These are phyloP conservation scores for Dynastes maya DNA, from an alignment of 2,888 invertebrate genomes.

Conservation along the genomic window DNA sequence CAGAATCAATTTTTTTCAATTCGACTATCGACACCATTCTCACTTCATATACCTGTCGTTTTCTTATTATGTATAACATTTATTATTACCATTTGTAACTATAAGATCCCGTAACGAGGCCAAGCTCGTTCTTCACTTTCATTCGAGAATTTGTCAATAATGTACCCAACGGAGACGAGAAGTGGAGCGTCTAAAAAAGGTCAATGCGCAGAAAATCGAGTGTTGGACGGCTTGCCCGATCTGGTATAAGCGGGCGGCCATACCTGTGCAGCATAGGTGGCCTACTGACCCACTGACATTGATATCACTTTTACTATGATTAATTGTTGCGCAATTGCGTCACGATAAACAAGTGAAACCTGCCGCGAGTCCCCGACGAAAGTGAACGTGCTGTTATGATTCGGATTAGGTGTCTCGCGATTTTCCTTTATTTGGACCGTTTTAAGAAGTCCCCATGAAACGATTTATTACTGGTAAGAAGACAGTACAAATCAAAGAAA, in stretches of 20 bases:
- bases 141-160: constrained; percentile 36
- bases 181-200: constrained; percentile 49
- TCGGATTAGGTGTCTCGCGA: not conserved
- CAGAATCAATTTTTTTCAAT: no score
- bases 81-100: constrained; percentile 7
- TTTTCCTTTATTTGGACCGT: constrained; percentile 1
- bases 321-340: constrained; percentile 33
- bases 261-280: constrained; percentile 54
- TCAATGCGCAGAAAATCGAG: constrained; percentile 51
- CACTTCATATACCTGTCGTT: not conserved
- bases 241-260: constrained; percentile 36
- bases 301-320: constrained; percentile 53
- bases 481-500: no score
- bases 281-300: constrained; percentile 59
- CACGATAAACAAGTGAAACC: constrained; percentile 18
- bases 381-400: constrained; percentile 20
- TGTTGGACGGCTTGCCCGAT: constrained; percentile 44
- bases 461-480: not conserved
- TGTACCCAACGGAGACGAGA: not conserved
- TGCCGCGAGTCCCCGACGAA: not conserved
- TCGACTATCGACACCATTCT: no score
- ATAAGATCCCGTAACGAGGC: not conserved
- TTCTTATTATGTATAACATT: not conserved
- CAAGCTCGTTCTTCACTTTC: constrained; percentile 37
- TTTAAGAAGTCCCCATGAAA: not conserved